phyloP scores from a whole-genome alignment of 2,888 invertebrate species.

The Orthosia gracilis region DNA sequence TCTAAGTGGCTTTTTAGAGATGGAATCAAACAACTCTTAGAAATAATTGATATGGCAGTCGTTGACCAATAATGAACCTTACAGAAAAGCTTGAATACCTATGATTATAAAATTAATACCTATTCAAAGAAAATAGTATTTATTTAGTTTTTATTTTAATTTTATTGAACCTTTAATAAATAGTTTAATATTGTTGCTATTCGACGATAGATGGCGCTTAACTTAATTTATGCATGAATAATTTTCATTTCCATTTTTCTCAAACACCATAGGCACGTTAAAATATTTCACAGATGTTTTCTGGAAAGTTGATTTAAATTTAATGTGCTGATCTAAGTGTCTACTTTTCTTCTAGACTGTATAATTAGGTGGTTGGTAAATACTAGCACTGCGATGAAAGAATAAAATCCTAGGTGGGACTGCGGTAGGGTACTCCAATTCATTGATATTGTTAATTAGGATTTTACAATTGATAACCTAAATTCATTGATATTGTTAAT shows the following conservation, averaged over 20 bases:
- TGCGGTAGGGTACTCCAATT: background rate
- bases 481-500: background rate
- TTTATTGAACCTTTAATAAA: too few relatives aligned
- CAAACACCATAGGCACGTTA: background rate
- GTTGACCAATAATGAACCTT: too few relatives aligned
- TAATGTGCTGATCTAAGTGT: too few relatives aligned
- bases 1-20: too few relatives aligned
- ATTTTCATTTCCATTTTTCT: background rate
- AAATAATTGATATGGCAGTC: too few relatives aligned
- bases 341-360: background rate
- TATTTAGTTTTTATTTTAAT: background rate
- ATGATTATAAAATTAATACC: background rate
- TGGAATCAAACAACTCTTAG: too few relatives aligned
- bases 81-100: background rate
- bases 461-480: background rate
- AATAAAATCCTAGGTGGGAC: too few relatives aligned
- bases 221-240: constrained; percentile 36
- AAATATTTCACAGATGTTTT: background rate
- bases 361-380: background rate
- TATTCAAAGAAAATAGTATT: background rate
- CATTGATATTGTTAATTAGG: background rate
- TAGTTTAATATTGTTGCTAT: constrained; percentile 74
- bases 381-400: background rate
- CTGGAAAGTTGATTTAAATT: background rate
- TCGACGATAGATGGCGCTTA: constrained; percentile 81